These are phyloP conservation scores for Trochalopteron elliotii DNA, from an alignment of 2,113 vertebrate species.

Conservation along the genomic window DNA sequence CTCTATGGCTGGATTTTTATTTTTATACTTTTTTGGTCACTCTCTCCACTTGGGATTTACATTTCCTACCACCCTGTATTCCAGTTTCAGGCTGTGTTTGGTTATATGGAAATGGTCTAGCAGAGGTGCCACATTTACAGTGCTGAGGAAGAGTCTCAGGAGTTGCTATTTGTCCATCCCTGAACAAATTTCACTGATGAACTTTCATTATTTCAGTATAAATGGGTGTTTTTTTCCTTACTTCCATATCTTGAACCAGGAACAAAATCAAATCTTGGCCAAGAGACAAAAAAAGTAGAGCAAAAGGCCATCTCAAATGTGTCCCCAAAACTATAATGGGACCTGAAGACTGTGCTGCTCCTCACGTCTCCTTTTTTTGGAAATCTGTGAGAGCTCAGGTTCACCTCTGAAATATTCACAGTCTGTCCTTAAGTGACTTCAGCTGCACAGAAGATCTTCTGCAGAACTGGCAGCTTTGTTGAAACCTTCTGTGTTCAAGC, in stretches of 20 bases:
- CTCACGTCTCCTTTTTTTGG: not conserved
- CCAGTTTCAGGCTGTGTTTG: not conserved
- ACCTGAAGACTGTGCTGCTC: not conserved
- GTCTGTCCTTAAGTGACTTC: constrained; percentile 51
- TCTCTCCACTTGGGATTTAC: not conserved
- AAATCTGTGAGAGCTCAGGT: constrained; percentile 14
- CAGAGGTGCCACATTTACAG: rapidly evolving
- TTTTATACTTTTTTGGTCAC: not conserved
- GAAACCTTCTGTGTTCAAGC: not conserved
- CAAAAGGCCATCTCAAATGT: not conserved
- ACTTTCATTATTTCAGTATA: not conserved
- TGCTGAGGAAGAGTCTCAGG: not conserved
- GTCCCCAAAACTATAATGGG: constrained; percentile 4
- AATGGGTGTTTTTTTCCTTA: not conserved
- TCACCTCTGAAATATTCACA: constrained; percentile 44
- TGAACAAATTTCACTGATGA: not conserved
- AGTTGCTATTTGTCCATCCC: not conserved
- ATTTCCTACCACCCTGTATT: not conserved
- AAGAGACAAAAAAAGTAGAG: not conserved
- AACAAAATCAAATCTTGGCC: not conserved
- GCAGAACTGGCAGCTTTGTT: constrained; percentile 3
- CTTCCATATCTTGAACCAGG: not conserved
- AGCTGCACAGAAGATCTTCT: not conserved
- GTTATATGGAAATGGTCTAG: not conserved
- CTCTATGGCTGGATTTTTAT: not conserved